These are phyloP conservation scores for Danaus melanippus DNA, from an alignment of 1,140 invertebrate genomes.

Conservation along the genomic window DNA sequence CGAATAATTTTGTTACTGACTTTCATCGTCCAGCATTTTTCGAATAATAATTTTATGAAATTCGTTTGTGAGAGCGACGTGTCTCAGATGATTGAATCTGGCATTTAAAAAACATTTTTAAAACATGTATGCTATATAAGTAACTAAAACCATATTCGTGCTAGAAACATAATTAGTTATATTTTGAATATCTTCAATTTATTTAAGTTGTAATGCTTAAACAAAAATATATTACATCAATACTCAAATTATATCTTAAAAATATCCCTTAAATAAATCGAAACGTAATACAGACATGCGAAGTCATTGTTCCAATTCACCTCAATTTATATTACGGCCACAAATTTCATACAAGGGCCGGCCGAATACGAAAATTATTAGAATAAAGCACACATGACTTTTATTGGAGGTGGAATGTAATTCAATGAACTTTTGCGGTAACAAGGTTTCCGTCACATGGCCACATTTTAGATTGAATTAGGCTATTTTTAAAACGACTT, in stretches of 20 bases:
- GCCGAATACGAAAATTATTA: constrained; percentile 2
- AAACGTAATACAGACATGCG: neutral
- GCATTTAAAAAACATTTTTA: constrained; percentile 1
- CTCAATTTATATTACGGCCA: constrained; percentile 6
- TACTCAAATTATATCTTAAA: neutral
- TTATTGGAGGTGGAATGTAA: constrained; percentile 1
- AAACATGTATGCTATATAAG: neutral
- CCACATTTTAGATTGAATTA: too few species aligned
- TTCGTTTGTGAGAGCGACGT: too few species aligned
- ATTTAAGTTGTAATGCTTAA: neutral
- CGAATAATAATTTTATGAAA: too few species aligned
- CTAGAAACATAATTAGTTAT: too few species aligned
- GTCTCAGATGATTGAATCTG: neutral
- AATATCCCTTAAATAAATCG: too few species aligned
- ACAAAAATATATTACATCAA: neutral
- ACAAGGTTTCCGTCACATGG: too few species aligned
- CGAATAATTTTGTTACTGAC: constrained; percentile 35
- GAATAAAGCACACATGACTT: constrained; percentile 2
- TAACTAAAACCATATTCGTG: too few species aligned
- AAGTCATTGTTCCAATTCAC: constrained; percentile 1
- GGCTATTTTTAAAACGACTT: too few species aligned
- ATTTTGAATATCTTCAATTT: neutral
- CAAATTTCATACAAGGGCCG: constrained; percentile 6
- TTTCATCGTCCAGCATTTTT: too few species aligned
- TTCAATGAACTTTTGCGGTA: too few species aligned